Percentiles rank a stretch among this genome's conserved stretches.
These are phyloP conservation scores for Corydoras sp. DNA, from an alignment of 2,113 vertebrate species.

Conservation along the genomic window DNA sequence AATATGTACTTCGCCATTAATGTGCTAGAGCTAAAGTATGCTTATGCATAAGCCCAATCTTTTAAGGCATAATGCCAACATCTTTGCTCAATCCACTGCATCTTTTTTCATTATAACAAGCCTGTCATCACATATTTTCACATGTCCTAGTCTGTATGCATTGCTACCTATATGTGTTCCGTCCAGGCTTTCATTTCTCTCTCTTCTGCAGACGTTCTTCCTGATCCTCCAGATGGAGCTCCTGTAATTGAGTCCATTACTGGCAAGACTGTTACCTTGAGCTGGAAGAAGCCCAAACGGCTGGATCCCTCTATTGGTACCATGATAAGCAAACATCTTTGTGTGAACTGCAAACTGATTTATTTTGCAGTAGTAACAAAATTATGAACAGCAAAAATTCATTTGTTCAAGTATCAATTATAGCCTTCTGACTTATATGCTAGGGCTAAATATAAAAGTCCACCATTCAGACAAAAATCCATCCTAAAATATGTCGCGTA, in stretches of 20 bases:
- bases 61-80: constrained; percentile 2
- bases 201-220: constrained; percentile 80
- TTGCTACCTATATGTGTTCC: not conserved
- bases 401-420: too few species aligned
- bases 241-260: constrained; percentile 79
- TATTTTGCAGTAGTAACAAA: too few species aligned
- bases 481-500: too few species aligned
- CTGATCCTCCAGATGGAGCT: constrained; percentile 84
- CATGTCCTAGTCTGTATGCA: not conserved
- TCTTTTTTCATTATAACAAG: not conserved
- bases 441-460: too few species aligned
- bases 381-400: too few species aligned
- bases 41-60: not conserved
- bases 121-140: not conserved
- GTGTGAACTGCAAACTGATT: too few species aligned
- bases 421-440: too few species aligned
- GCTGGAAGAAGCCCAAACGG: constrained; percentile 87
- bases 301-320: constrained; percentile 90
- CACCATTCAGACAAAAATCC: too few species aligned
- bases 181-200: constrained; percentile 8
- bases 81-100: not conserved
- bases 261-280: constrained; percentile 78
- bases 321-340: not conserved
- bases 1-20: too few species aligned
- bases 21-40: too few species aligned